These are phyloP conservation scores for Coremacera marginata DNA, from an alignment of 2,888 invertebrate genomes.

Conservation along the genomic window DNA sequence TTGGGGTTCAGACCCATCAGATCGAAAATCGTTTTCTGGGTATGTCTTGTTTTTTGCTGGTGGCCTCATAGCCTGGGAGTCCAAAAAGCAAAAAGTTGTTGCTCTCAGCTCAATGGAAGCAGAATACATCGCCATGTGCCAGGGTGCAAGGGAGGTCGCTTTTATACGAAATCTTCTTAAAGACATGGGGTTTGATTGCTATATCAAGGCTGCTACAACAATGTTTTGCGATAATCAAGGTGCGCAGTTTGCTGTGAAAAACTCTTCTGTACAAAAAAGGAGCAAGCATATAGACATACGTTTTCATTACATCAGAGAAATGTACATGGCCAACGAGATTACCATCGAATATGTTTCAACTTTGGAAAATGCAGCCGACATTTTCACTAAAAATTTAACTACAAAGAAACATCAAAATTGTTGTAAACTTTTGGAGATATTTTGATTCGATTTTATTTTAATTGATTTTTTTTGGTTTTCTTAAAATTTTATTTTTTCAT, in stretches of 20 bases:
- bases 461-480: background rate
- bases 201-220: background rate
- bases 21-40: conserved; percentile 40
- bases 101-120: conserved; percentile 35
- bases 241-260: too few relatives aligned
- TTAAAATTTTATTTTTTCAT: too few relatives aligned
- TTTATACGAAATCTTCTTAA: conserved; percentile 19
- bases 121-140: conserved; percentile 34
- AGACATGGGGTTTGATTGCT: conserved; percentile 28
- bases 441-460: background rate
- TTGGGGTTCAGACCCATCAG: conserved; percentile 17
- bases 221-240: background rate
- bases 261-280: too few relatives aligned
- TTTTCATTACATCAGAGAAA: too few relatives aligned
- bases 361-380: too few relatives aligned
- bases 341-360: too few relatives aligned
- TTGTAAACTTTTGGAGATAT: background rate
- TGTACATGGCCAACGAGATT: too few relatives aligned
- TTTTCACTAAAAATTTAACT: background rate
- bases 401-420: background rate
- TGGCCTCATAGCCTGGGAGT: conserved; percentile 23
- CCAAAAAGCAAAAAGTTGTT: conserved; percentile 29
- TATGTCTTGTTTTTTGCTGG: conserved; percentile 30
- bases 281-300: too few relatives aligned
- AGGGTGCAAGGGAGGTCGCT: too few relatives aligned